Percentiles rank a stretch among this genome's conserved stretches.
These are phyloP conservation scores for Vireo griseus DNA, from an alignment of 2,797 vertebrate genomes.

Conservation along the genomic window DNA sequence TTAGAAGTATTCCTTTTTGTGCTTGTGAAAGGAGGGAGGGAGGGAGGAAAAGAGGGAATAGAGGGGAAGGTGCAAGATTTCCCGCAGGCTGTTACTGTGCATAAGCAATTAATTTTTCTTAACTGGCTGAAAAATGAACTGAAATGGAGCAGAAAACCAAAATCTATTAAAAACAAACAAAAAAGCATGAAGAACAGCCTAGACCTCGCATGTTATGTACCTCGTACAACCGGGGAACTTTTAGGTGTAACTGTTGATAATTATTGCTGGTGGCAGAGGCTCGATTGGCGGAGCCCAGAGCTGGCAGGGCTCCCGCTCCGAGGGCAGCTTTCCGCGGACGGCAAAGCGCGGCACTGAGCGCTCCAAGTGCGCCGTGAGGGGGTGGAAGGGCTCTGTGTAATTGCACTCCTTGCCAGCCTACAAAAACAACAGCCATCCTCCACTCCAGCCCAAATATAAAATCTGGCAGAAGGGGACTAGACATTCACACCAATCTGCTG, in stretches of 20 bases:
- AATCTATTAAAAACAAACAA: background rate
- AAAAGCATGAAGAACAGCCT: background rate
- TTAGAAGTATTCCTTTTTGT: background rate
- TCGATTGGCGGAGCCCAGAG: background rate
- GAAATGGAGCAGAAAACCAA: background rate
- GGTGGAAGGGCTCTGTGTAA: background rate
- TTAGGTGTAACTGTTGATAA: background rate
- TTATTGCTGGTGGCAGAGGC: background rate
- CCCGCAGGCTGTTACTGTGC: background rate
- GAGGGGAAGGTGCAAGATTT: background rate
- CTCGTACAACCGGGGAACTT: rapidly evolving
- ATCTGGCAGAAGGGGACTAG: conserved; percentile 22
- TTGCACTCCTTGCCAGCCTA: background rate
- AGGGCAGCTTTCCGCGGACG: background rate
- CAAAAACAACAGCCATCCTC: background rate
- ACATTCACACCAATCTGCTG: background rate
- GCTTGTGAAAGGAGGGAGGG: background rate
- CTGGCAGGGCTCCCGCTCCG: background rate
- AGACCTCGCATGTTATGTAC: background rate
- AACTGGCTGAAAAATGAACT: background rate
- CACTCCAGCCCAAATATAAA: conserved; percentile 6
- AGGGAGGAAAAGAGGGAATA: background rate
- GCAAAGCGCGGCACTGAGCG: rapidly evolving
- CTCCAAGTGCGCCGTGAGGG: background rate
- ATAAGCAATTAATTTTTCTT: background rate